Base-by-base conservation (phyloP, 2,888 invertebrate genomes). In the Molanna angustata region DNA sequence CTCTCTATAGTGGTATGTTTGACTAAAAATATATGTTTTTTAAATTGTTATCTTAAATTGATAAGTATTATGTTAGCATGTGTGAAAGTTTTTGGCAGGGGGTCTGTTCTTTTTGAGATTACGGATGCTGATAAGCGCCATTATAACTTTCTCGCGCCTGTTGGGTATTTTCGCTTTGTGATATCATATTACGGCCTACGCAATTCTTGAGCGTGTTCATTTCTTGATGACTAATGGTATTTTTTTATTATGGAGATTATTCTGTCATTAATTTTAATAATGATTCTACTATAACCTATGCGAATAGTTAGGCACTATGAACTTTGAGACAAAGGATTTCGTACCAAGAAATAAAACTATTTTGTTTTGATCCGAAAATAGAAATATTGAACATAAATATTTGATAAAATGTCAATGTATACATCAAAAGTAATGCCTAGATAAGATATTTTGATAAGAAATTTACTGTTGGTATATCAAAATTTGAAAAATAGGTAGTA, bases 1-100 rank as follows among this genome's bases (percentile, higher is more conserved):
- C 81, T 88, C 69, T 85, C 87, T 69, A 83, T 88, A 78, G 80
- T 84, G 85, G 88, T 88, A 84, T 81, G 79, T 76, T 68, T 69
- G 66, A n/a, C 18, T 20, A 16, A 32, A 22, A 20, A 32, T 42
- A 14, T 3, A 49, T 43, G 22, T 6, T 17, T 35, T 46, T 42
- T 35, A 22, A 32, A 43, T 3, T 42, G 33, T 41, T 6, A 20
- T 37, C 18, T 16, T 2, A 35, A 2, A 62, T 63, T 64, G 69
- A 68, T 67, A 65, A 65, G 41, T 47, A 63, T 64, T 66, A 70
- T 74, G 73, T 74, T 74, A 69, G 70, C 72, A 70, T 74, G 76
- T 77, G 77, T 77, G 76, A 77, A 76, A 76, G 74, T 52, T 57
- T 49, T 46, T 68, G 70, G 72, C 71, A 69, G 75, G 75, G 74